A percentile compares a stretch with the other conserved stretches of the same genome.
phyloP scores from a whole-genome alignment of 2,113 vertebrate genomes.

The Phyllopteryx taeniolatus region DNA sequence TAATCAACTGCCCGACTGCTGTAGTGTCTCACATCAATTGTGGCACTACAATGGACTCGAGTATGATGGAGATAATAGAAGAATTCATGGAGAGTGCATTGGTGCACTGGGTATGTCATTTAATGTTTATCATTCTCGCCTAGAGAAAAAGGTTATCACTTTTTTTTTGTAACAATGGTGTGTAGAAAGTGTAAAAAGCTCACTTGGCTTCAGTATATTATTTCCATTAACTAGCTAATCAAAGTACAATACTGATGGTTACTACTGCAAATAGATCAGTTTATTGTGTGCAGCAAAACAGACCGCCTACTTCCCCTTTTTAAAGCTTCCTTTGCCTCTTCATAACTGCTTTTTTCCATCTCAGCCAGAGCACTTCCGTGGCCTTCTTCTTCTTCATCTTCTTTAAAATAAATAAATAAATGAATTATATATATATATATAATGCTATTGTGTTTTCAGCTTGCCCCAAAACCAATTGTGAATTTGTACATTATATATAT shows the following conservation, averaged over 20 bases:
- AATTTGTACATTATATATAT: constrained; percentile 8
- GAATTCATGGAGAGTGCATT: constrained; percentile 76
- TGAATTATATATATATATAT: too few species aligned
- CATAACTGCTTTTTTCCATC: constrained; percentile 16
- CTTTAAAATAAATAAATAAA: neutral
- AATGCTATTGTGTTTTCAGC: neutral
- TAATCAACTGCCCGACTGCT: constrained; percentile 33
- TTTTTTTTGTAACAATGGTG: neutral
- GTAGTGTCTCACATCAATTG: constrained; percentile 23
- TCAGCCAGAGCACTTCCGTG: constrained; percentile 45
- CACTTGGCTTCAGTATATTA: neutral
- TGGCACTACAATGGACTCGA: constrained; percentile 67
- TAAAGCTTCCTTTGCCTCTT: constrained; percentile 41
- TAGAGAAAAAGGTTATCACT: constrained; percentile 41
- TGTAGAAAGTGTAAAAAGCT: neutral
- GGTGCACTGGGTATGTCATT: constrained; percentile 77
- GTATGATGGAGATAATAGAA: constrained; percentile 71
- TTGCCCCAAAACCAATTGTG: constrained; percentile 3
- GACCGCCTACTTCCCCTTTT: constrained; percentile 62
- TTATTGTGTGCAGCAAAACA: constrained; percentile 29
- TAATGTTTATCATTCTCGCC: constrained; percentile 46
- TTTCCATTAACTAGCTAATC: neutral
- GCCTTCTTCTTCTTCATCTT: constrained; percentile 6
- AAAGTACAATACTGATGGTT: too few species aligned
- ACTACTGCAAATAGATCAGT: neutral